Base-by-base conservation (phyloP, 2,113 vertebrate species). In the Pogona vitticeps region DNA sequence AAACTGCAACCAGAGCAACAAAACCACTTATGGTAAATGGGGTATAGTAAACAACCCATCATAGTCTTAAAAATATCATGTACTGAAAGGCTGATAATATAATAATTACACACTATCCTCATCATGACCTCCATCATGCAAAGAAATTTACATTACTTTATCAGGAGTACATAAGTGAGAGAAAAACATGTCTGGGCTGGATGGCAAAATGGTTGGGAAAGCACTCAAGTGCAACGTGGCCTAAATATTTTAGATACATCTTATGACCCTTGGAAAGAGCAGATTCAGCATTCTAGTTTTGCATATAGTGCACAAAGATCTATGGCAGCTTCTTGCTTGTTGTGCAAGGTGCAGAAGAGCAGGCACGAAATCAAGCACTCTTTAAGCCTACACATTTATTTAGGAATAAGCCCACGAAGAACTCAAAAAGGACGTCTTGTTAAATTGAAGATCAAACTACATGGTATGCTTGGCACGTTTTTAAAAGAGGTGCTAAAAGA, bases 11-110 rank as follows among this genome's bases (percentile, higher is more conserved):
- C 90, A 89, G 91, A 90, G 93, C 92, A 94, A 91, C 82, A 93
- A 92, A 95, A 90, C 84, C 93, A 93, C 93, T 95, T 93, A 92
- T 0, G 13, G 91, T 87, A 93, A 82, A 93, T 2, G 86, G 81
- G 77, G 65, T 85, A 90, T 0, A 92, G 85, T 91, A 93, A 95
- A 94, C 73, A 90, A 61, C 82, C 76, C 86, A 84, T 88, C 90
- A 81, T 86, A 79, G 73, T 76, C 80, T 88, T 83, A 8, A 85
- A 67, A 84, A 68, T 81, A 82, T n/a, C 89, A 91, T 85, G 90
- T 93, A 91, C 20, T 89, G 38, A 88, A 83, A 81, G 80, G 0
- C 52, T 63, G 77, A 76, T 88, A 76, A 86, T 73, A 0, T 73
- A 68, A 79, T 80, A 90, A 88, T 65, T 86, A 85, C 89, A 90